Base-by-base conservation (phyloP, 2,888 invertebrate species). In the Aporophyla lueneburgensis region DNA sequence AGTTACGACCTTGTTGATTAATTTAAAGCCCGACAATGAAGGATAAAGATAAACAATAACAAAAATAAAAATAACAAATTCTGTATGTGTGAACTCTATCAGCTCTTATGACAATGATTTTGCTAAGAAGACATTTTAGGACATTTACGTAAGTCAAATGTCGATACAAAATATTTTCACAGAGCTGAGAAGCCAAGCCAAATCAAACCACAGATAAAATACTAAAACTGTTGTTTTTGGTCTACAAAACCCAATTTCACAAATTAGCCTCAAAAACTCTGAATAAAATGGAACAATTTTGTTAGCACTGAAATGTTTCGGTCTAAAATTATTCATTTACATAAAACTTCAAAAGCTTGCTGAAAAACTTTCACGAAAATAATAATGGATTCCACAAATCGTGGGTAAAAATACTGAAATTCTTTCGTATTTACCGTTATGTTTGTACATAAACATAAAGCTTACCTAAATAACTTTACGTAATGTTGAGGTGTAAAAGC, bases 371-470 rank as follows among this genome's bases (percentile, higher is more conserved):
- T 59, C 6, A 19, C 54, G 49, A 62, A 61, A 61, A 71, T 76
- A 59, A 70, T 71, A 74, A 75, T 61, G 53, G n/a, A 59, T 58
- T 2, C 56, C 58, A 62, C 76, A 81, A 81, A 81, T 81, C 80
- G 53, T 67, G n/a, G n/a, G 71, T 66, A 33, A 69, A 80, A 65
- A 78, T 83, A 70, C 49, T 51, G 49, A 53, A 71, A 62, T 62
- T 72, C 61, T 76, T 72, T 62, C n/a, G 40, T 73, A 63, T 71
- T 76, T 82, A 70, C 56, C 46, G 62, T 68, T 71, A 83, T 73
- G 73, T 66, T 65, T 67, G 46, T 71, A 53, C 58, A 74, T 78
- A 80, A 86, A 87, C 78, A 59, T 74, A 63, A 85, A 79, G 51
- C 76, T 40, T 53, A 63, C 27, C 66, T 27, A 19, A 66, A 71